Evolutionary conservation across 2,113 vertebrate genomes (phyloP), one percentile per base, ranked within the genome.

Genomic region (Oreotrochilus melanogaster): DNA sequence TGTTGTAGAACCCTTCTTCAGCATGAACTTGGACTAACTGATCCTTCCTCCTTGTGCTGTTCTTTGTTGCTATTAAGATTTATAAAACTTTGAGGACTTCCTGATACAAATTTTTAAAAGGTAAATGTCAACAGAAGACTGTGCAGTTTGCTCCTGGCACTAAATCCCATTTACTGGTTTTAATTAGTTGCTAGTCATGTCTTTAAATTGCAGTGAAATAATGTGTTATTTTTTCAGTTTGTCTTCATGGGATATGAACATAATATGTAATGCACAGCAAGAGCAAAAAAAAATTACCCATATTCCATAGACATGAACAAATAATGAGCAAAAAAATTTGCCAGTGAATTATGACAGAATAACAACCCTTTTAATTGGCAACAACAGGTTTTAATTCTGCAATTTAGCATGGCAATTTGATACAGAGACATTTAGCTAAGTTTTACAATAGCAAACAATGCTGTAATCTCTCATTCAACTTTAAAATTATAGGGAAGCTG

Each of bases 371-470:
- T 93, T 88, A 91, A 62, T 91, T 92, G 82, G 67, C 92, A 95
- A 92, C 67, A 82, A 12, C 17, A 96, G 70, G 57, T 74, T 97
- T 97, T 97, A 96, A 94, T 96, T 96, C 43, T 75, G 78, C 84
- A 92, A 95, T 61, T 92, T 83, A 79, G 45, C 86, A 42, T 67
- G 80, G 74, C 69, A 94, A 47, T 82, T 90, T 87, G 57, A 78
- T 93, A 92, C 86, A 95, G 89, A 88, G 86, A 70, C 22, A 89
- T 89, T 97, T 89, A 94, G 65, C 71, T 71, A 95, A 78, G 53
- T 95, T 91, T 89, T 96, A 70, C 76, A 90, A 89, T 67, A 95
- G 17, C 66, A 43, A 82, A 78, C 58, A 47, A 47, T 28, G 81
- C 57, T 92, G 74, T 87, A 74, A 84, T 73, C 39, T 48, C 65